phyloP scores from a whole-genome alignment of 2,888 invertebrate species.

The Apantesis nais region DNA sequence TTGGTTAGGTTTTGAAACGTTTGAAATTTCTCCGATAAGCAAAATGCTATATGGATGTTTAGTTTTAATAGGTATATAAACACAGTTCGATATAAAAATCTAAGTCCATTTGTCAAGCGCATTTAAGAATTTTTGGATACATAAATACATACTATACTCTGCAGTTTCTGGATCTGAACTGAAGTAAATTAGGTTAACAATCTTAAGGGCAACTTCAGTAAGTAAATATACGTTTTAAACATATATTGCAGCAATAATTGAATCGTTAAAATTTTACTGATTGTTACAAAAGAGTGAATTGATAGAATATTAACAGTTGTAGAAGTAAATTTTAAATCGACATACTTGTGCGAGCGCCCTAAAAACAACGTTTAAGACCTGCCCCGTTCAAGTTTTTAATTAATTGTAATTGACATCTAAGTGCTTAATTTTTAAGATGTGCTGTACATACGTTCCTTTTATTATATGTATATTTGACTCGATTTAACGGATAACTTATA shows the following conservation, averaged over 20 bases:
- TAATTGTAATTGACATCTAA: neutral
- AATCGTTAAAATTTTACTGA: neutral
- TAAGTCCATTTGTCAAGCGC: neutral
- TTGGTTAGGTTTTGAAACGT: neutral
- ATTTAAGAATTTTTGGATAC: too few species aligned
- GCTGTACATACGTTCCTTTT: neutral
- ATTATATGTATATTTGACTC: neutral
- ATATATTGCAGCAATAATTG: neutral
- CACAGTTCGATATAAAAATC: neutral
- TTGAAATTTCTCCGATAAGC: neutral
- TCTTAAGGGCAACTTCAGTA: neutral
- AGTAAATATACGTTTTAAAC: neutral
- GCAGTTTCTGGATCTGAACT: neutral
- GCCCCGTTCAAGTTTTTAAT: neutral
- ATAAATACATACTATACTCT: neutral
- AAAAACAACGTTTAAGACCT: neutral
- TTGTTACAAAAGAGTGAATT: neutral
- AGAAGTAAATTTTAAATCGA: neutral
- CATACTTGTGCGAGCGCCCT: neutral
- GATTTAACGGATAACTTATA: neutral
- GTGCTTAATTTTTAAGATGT: neutral
- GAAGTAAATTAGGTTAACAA: neutral
- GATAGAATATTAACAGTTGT: neutral
- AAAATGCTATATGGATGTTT: neutral
- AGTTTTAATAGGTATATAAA: neutral